Conservation (phyloP, 2,113 vertebrate species). For the Barbus barbus region DNA sequence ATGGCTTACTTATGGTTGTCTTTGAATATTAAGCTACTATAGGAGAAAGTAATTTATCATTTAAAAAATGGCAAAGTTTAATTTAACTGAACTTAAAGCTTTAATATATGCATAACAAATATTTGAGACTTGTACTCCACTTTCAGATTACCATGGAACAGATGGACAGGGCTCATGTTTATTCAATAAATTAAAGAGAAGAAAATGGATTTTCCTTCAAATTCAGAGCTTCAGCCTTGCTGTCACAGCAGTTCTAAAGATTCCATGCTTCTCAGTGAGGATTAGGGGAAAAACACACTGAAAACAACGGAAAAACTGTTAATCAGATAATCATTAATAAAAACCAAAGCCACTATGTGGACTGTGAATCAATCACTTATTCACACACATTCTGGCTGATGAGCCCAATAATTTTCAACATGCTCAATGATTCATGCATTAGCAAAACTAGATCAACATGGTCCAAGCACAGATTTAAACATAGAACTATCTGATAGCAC, state of each 20-base stretch:
- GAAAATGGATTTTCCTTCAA: slow-evolving; percentile 23
- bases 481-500: slow-evolving; percentile 37
- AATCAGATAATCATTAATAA: slow-evolving; percentile 13
- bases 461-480: slow-evolving; percentile 22
- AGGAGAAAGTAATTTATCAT: not conserved
- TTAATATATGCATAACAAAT: not conserved
- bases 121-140: not conserved
- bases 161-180: not conserved
- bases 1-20: not conserved
- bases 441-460: not conserved
- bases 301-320: slow-evolving; percentile 24
- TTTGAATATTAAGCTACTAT: not conserved
- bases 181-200: slow-evolving; percentile 22
- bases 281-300: not conserved
- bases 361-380: not conserved
- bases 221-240: slow-evolving; percentile 1
- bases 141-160: not conserved
- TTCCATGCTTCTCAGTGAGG: not conserved
- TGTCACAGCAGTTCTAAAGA: slow-evolving; percentile 36
- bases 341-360: not conserved
- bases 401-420: slow-evolving; percentile 1
- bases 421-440: slow-evolving; percentile 31
- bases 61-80: not conserved
- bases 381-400: not conserved
- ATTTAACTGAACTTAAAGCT: not conserved